Evolutionary conservation across 2,797 vertebrate genomes (phyloP).

Genomic region (Pelodytes ibericus): DNA sequence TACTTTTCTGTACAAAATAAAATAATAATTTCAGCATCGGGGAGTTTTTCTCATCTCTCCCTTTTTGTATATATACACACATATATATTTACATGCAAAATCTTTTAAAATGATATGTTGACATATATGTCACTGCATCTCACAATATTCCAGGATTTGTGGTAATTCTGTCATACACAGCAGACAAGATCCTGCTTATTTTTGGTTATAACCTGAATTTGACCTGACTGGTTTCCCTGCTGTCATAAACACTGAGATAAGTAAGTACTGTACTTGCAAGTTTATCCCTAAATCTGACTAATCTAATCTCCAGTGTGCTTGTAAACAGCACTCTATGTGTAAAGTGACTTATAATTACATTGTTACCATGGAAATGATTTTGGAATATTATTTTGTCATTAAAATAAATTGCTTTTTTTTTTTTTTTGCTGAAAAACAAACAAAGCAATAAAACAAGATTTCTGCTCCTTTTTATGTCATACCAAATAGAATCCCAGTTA

Average conservation of each 20-base stretch:
- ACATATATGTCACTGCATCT: no score
- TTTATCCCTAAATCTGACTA: conserved; percentile 73
- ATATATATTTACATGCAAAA: no score
- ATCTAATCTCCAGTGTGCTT: conserved; percentile 74
- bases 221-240: conserved; percentile 41
- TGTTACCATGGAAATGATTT: conserved; percentile 73
- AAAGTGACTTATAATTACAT: conserved; percentile 75
- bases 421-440: no score
- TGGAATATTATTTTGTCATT: conserved; percentile 77
- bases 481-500: conserved; percentile 72
- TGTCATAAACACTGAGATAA: conserved; percentile 36
- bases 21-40: no score
- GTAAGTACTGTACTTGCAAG: conserved; percentile 59
- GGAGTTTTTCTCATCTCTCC: no score
- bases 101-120: no score
- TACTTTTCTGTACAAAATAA: no score
- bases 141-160: no score
- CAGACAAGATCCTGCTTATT: no score
- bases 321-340: conserved; percentile 73
- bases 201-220: conserved; percentile 36
- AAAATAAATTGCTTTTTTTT: conserved; percentile 49
- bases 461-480: not conserved
- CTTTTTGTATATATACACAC: no score
- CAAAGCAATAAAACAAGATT: no score
- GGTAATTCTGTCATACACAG: no score